A percentile compares a stretch with the other conserved stretches of the same genome.
phyloP scores from a whole-genome alignment of 2,888 invertebrate species.

The Polia nebulosa region DNA sequence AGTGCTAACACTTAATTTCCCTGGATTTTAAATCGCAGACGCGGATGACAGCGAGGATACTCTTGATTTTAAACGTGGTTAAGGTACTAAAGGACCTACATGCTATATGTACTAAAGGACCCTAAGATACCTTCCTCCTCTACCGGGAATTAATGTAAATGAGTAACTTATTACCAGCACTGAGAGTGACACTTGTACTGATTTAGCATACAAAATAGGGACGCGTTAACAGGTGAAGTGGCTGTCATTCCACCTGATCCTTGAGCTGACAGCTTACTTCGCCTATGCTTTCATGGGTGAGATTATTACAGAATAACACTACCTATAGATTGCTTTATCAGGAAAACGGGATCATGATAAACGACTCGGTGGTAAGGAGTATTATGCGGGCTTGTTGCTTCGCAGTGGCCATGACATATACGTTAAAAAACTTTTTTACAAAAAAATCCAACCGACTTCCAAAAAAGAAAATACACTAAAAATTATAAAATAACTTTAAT shows the following conservation, averaged over 20 bases:
- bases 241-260: neutral
- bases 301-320: neutral
- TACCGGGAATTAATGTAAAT: neutral
- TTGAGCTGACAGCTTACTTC: neutral
- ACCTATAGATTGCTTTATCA: neutral
- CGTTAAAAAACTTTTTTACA: no score
- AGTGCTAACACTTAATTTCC: conserved; percentile 33
- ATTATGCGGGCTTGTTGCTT: no score
- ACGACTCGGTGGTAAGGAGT: no score
- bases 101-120: neutral
- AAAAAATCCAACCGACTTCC: no score
- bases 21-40: conserved; percentile 49
- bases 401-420: no score
- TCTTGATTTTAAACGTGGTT: conserved; percentile 10
- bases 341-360: neutral
- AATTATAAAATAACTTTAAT: no score
- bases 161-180: neutral
- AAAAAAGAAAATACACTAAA: no score
- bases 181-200: neutral
- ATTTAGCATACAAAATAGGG: neutral
- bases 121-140: neutral
- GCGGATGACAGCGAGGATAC: neutral
- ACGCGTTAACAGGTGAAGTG: neutral
- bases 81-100: neutral
- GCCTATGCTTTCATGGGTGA: neutral